phyloP scores from a whole-genome alignment of 2,113 vertebrate species.

The Gila orcuttii region DNA sequence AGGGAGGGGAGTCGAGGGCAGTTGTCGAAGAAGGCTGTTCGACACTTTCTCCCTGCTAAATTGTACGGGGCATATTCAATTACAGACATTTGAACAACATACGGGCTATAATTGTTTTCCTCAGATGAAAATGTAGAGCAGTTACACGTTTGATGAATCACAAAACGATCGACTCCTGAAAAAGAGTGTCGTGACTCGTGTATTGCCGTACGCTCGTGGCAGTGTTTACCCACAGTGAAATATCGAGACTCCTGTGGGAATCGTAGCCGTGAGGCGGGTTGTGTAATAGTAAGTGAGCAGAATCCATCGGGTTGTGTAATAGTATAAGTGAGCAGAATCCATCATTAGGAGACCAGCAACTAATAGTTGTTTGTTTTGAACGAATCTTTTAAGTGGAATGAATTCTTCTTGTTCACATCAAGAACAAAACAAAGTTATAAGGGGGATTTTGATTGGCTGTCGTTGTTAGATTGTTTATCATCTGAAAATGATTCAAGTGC shows the following conservation, averaged over 20 bases:
- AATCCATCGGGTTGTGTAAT: conserved; percentile 33
- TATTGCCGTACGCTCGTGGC: conserved; percentile 26
- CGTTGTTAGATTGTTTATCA: not conserved
- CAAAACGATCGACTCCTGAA: no score
- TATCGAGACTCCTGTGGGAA: conserved; percentile 47
- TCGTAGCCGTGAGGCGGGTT: conserved; percentile 31
- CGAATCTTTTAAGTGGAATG: not conserved
- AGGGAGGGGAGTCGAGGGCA: conserved; percentile 55
- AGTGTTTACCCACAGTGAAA: conserved; percentile 50
- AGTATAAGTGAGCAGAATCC: not conserved
- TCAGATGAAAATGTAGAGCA: not conserved
- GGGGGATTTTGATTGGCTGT: not conserved
- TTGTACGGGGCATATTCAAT: not conserved
- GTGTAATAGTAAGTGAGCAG: conserved; percentile 7
- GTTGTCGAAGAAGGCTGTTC: conserved; percentile 60
- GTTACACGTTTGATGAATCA: not conserved
- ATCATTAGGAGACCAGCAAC: not conserved
- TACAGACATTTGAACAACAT: not conserved
- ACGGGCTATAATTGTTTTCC: not conserved
- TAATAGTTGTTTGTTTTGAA: not conserved
- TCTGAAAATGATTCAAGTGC: no score
- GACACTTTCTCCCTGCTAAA: conserved; percentile 36
- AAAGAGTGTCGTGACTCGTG: not conserved
- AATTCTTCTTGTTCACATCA: no score
- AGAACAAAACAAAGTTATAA: not conserved